Conservation (phyloP, 2,797 vertebrate genomes). For the Oreonectes daqikongensis region DNA sequence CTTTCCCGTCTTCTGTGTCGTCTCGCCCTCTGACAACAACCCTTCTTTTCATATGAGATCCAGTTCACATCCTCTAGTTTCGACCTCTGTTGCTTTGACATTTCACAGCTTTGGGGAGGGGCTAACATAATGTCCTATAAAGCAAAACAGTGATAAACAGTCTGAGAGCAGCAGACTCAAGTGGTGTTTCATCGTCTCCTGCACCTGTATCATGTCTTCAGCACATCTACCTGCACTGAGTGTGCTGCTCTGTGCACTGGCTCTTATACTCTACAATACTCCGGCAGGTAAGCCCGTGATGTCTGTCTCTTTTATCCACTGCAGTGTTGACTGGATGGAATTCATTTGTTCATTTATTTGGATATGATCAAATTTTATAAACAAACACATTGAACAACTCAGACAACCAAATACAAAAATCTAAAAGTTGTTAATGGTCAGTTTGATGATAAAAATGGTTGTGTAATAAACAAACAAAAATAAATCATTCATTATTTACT, state of each 20-base stretch:
- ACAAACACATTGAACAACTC: too few relatives aligned
- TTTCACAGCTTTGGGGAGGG: conserved; percentile 1
- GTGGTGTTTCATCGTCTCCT: background rate
- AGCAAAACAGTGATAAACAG: background rate
- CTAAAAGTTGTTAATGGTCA: too few relatives aligned
- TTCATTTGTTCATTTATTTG: background rate
- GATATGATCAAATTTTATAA: too few relatives aligned
- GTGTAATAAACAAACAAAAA: too few relatives aligned
- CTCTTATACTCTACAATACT: conserved; percentile 14
- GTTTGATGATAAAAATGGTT: too few relatives aligned
- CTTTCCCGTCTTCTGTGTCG: too few relatives aligned
- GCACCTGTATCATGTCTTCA: conserved; percentile 25
- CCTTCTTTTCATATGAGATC: background rate
- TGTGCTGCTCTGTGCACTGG: conserved; percentile 18
- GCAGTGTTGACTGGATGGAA: background rate
- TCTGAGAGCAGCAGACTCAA: background rate
- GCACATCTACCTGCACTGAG: conserved; percentile 2
- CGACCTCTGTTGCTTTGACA: background rate
- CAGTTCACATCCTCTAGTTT: background rate
- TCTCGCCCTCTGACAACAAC: too few relatives aligned
- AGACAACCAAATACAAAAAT: too few relatives aligned
- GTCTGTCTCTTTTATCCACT: background rate
- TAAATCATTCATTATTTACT: too few relatives aligned
- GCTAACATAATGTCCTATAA: conserved; percentile 43
- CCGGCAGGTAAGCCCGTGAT: conserved; percentile 28